A percentile compares a stretch with the other conserved stretches of the same genome.
Evolutionary conservation across 2,797 vertebrate species (phyloP).

Genomic region (Clarias fuscus): DNA sequence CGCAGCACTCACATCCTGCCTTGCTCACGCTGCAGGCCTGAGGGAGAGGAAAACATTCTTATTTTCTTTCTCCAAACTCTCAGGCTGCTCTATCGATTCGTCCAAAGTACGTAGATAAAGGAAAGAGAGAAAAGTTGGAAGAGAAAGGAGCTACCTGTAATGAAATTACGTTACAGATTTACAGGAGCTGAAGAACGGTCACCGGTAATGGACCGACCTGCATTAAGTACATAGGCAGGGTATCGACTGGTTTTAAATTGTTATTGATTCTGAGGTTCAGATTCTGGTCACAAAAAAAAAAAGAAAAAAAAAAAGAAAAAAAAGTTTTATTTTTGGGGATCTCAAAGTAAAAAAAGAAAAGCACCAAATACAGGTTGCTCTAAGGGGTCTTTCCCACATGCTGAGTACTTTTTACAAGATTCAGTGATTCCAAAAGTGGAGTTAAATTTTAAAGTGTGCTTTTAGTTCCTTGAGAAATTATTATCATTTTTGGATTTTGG

Average conservation of each 20-base stretch:
- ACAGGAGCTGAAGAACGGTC: not conserved
- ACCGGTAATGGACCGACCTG: not conserved
- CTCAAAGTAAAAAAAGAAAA: not conserved
- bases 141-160: constrained; percentile 13
- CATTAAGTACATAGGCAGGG: not conserved
- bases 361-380: not conserved
- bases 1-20: constrained; percentile 10
- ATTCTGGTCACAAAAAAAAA: not conserved
- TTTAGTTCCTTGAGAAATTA: not conserved
- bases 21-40: not conserved
- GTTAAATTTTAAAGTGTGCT: not conserved
- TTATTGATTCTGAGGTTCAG: constrained; percentile 27
- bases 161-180: constrained; percentile 16
- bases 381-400: too few relatives aligned
- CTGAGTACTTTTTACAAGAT: too few relatives aligned
- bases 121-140: not conserved
- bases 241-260: constrained; percentile 20
- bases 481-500: not conserved
- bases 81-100: not conserved
- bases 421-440: not conserved
- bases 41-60: not conserved
- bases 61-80: not conserved
- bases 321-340: not conserved
- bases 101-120: not conserved
- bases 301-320: too few relatives aligned